Base-by-base conservation (phyloP, 1,140 invertebrate genomes). In the Trissolcus basalis region DNA sequence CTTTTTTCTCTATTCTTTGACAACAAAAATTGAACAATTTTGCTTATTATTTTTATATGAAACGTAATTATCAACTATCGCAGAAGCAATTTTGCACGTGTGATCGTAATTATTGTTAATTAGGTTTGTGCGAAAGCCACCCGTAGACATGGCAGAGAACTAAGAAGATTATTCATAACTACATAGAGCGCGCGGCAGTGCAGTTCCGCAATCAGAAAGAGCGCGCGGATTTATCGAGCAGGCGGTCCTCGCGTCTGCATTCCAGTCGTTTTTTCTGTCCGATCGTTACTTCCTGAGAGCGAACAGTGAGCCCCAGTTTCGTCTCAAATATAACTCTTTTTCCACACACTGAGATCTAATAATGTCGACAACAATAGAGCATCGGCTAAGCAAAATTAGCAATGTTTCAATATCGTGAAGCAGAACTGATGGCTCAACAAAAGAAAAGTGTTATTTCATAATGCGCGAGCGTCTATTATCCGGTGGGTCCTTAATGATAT, bases 401-500 rank as follows among this genome's bases (percentile, higher is more conserved):
- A 32, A 19, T 19, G 45, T 50, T 58, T 50, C 36, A 50, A 51
- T 50, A 51, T 58, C 54, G 63, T 19, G 39, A 55, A 49, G 61
- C 51, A 56, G 27, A 59, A 53, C 55, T 45, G 54, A 60, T 68
- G 33, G 35, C 48, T 49, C 48, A 48, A 45, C 48, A 59, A 68
- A 68, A 59, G 65, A 68, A 47, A 39, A 36, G 41, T 55, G 43
- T 54, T 54, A 69, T 60, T 60, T 60, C 49, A 44, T 53, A 54
- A 69, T 35, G 50, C 50, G 36, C 19, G 15, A 11, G 49, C 73
- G 73, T 76, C 65, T 60, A 76, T 76, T 70, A 76, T 80, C 74
- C 77, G 78, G 80, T 67, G 77, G 74, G 81, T 63, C 73, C 80
- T 80, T 83, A 81, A 81, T 83, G 82, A 82, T 82, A 84, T 84